These are phyloP conservation scores for Hyperoplus lanceolatus DNA, from an alignment of 2,797 vertebrate genomes.

Conservation along the genomic window DNA sequence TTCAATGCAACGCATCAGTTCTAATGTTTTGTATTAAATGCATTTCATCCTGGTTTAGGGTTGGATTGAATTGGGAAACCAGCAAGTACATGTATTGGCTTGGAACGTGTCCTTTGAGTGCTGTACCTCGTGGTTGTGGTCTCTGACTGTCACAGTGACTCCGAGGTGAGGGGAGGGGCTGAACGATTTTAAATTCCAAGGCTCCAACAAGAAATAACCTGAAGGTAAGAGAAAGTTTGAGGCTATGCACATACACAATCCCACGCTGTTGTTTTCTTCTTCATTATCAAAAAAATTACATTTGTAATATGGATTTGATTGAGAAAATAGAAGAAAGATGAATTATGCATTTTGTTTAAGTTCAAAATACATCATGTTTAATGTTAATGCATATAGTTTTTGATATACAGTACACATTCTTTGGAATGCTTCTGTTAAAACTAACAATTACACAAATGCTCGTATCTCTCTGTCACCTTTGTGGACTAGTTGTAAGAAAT, in stretches of 20 bases:
- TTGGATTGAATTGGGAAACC: constrained; percentile 23
- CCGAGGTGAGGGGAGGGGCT: constrained; percentile 88
- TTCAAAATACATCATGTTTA: neutral
- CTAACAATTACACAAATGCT: neutral
- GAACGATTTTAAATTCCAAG: constrained; percentile 82
- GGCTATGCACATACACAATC: constrained; percentile 10
- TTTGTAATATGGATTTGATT: neutral
- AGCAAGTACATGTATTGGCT: neutral
- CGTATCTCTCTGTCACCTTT: neutral
- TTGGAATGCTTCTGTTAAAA: neutral
- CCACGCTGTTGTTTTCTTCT: neutral
- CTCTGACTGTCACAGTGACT: constrained; percentile 88
- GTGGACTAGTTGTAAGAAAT: neutral
- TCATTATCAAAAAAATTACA: neutral
- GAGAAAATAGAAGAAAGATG: neutral
- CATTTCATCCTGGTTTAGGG: constrained; percentile 8
- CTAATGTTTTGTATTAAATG: neutral
- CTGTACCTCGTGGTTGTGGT: constrained; percentile 88
- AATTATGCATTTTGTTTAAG: neutral
- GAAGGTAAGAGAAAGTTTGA: constrained; percentile 35
- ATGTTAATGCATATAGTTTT: neutral
- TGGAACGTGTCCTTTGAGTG: constrained; percentile 13
- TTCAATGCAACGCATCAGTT: neutral
- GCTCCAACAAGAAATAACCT: constrained; percentile 91
- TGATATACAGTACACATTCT: neutral